Base-by-base conservation (phyloP, 2,113 vertebrate genomes). In the Limnothrissa miodon region DNA sequence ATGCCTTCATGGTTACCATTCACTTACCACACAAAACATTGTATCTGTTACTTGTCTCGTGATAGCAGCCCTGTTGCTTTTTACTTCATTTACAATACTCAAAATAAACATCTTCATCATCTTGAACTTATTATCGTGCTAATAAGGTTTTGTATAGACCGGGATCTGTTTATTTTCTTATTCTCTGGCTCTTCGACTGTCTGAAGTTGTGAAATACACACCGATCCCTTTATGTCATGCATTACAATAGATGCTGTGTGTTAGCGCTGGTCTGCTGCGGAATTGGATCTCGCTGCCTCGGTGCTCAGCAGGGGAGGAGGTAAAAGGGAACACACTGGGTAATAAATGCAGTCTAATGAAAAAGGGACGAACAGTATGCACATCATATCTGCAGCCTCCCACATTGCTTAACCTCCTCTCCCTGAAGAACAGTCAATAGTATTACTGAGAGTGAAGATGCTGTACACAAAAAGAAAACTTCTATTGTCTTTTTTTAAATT, bases 261-360 rank as follows among this genome's bases (percentile, higher is more conserved):
- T 29, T n/a, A 23, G 56, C 21, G 23, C 25, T 9, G 9, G 25
- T 33, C 59, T 66, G 59, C 59, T 13, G 25, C 33, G 10, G n/a
- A 33, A 66, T 66, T 66, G 59, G 59, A 33, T 66, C 10, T 66
- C 9, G 8, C 25, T 66, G 59, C 10, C 59, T 33, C 2, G 8
- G 59, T 13, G 59, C 59, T 8, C 59, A 66, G 59, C 59, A 66
- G 25, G 59, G 59, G 59, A 66, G 59, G 25, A 29, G 29, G 59
- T 66, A 66, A 66, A 25, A 17, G 59, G 3, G 59, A 66, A 66
- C 11, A 33, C 59, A 66, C 25, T 33, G 59, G 59, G 59, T 66
- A 66, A 66, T 66, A 33, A 66, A 66, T 66, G 59, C 59, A 66
- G 25, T 25, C 59, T 66, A 66, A 66, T 66, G 59, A 66, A 66